phyloP scores from a whole-genome alignment of 2,113 vertebrate genomes.

The Cyanocitta stelleri region DNA sequence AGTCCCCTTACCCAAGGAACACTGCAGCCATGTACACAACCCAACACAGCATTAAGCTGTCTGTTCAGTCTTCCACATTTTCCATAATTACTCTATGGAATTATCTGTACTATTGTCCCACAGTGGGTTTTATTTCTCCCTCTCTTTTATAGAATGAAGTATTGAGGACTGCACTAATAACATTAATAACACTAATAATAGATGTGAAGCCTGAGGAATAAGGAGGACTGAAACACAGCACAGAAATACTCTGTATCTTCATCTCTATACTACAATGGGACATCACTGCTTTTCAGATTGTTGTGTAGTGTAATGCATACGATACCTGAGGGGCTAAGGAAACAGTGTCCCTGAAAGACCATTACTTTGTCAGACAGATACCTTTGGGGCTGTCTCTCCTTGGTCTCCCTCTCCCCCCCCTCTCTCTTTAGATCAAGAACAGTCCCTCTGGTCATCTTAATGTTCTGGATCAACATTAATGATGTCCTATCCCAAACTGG shows the following conservation, averaged over 20 bases:
- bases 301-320: neutral
- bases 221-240: neutral
- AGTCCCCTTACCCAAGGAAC: neutral
- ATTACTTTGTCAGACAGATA: neutral
- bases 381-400: neutral
- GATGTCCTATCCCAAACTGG: neutral
- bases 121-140: neutral
- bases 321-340: neutral
- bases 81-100: neutral
- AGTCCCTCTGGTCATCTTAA: neutral
- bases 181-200: neutral
- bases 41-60: neutral
- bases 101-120: neutral
- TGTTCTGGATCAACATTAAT: neutral
- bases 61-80: neutral
- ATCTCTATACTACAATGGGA: neutral
- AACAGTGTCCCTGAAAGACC: neutral
- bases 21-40: neutral
- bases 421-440: neutral
- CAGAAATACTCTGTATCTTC: neutral
- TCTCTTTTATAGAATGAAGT: neutral
- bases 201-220: neutral
- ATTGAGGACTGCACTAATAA: neutral
- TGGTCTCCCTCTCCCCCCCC: neutral
- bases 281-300: neutral